Evolutionary conservation across 2,113 vertebrate genomes (phyloP).

Genomic region (Ia io): DNA sequence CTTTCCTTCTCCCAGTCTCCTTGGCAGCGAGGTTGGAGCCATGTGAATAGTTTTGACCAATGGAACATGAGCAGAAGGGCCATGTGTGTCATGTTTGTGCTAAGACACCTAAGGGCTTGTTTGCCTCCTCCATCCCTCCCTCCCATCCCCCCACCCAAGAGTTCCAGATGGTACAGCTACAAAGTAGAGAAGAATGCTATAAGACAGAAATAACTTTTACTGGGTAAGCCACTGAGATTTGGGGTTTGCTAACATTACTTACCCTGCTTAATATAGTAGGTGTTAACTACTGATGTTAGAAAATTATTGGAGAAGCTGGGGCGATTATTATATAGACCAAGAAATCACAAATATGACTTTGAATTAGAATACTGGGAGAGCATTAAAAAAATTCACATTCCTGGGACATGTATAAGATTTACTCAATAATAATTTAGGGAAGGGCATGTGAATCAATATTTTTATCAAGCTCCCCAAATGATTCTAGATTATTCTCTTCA

Average conservation of each 20-base stretch:
- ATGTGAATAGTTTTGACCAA: neutral
- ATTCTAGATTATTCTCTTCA: constrained; percentile 35
- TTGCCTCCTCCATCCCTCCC: neutral
- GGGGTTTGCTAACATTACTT: neutral
- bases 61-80: neutral
- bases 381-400: constrained; percentile 11
- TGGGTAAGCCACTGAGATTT: neutral
- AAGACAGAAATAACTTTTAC: neutral
- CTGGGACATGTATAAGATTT: neutral
- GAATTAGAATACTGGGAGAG: neutral
- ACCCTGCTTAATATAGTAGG: neutral
- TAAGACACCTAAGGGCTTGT: neutral
- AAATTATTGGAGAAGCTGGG: neutral
- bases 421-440: neutral
- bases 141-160: neutral
- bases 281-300: neutral
- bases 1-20: neutral
- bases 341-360: constrained; percentile 12
- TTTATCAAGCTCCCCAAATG: neutral
- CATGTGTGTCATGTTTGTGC: neutral
- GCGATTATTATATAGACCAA: neutral
- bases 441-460: neutral
- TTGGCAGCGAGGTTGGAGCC: neutral
- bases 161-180: neutral
- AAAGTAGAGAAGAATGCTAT: neutral